A percentile compares a stretch with the other conserved stretches of the same genome.
Evolutionary conservation across 2,113 vertebrate species (phyloP).

Genomic region (Corydoras maculifer): DNA sequence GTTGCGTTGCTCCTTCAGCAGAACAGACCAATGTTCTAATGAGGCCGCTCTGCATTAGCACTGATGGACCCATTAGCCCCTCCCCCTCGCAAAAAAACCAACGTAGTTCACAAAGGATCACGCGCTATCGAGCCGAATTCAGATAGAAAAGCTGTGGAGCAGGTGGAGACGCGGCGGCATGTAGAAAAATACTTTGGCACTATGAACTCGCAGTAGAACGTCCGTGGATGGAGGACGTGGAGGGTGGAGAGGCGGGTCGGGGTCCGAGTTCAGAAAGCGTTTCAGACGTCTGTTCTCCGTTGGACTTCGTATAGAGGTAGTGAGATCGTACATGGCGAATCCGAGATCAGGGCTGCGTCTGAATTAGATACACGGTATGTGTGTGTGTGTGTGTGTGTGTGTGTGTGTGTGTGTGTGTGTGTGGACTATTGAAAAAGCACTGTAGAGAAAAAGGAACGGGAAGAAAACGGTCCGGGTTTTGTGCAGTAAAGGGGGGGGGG

Average conservation of each 20-base stretch:
- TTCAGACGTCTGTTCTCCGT: constrained; percentile 38
- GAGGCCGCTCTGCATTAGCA: too few species aligned
- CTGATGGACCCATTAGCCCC: too few species aligned
- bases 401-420: constrained; percentile 29
- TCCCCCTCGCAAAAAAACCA: too few species aligned
- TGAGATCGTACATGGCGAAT: constrained; percentile 48
- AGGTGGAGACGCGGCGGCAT: too few species aligned
- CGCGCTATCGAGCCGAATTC: too few species aligned
- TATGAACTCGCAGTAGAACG: constrained; percentile 37
- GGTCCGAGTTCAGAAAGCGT: constrained; percentile 21
- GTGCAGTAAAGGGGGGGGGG: constrained; percentile 26
- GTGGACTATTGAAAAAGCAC: not conserved
- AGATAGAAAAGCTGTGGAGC: too few species aligned
- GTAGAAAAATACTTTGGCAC: constrained; percentile 65
- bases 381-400: constrained; percentile 41
- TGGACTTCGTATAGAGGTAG: constrained; percentile 73
- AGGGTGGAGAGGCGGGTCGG: constrained; percentile 31
- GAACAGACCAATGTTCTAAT: too few species aligned
- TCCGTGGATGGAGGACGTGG: constrained; percentile 26
- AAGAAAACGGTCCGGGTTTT: constrained; percentile 38
- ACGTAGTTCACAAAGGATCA: too few species aligned
- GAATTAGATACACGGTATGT: not conserved
- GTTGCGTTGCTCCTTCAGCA: too few species aligned
- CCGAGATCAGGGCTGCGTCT: constrained; percentile 20
- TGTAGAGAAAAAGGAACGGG: not conserved